Base-by-base conservation (phyloP, 2,113 vertebrate species). In the Mesocricetus auratus region DNA sequence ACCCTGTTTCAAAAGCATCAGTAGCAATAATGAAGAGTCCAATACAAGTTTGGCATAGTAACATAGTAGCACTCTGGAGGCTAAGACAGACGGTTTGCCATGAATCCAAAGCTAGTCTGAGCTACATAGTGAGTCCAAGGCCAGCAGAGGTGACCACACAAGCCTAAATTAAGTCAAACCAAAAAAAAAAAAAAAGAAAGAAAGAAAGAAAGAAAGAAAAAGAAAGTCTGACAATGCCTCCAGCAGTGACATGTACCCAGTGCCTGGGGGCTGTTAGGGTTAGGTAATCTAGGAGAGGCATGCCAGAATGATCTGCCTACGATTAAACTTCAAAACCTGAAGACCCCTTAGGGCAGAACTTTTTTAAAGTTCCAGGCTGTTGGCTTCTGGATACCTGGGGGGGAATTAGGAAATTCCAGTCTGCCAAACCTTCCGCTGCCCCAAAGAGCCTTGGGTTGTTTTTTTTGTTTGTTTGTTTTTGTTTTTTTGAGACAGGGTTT, bases 261-360 rank as follows among this genome's bases (percentile, higher is more conserved):
- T 71, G 45, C 75, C 2, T 0, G 56, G 42, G 12, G 21, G 5
- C n/a, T 21, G 13, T 36, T 6, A 45, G 50, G 60, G 12, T 39
- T 29, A 42, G 47, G 47, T 66, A 74, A 50, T 69, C 53, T 8
- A 33, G 50, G 21, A 58, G 0, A 13, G 24, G 50, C 33, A 17
- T 36, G 21, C 0, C 5, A n/a, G 45, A 33, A 62, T 36, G 29
- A 7, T 1, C 4, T n/a, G 12, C 6, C 42, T 53, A 16, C 0
- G 0, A 39, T 50, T 47, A 26, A 60, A 45, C 45, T 42, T 21
- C 0, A 21, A 56, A 62, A 79, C 60, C 79, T 31, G 68, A 39
- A 86, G 39, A 39, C 53, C 53, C 66, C 39, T 89, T 29, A 42
- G 73, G 19, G 10, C 60, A 50, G 42, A 42, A 36, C 24, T 58